phyloP scores from a whole-genome alignment of 2,888 invertebrate genomes.

The Malthinus seriepunctatus region DNA sequence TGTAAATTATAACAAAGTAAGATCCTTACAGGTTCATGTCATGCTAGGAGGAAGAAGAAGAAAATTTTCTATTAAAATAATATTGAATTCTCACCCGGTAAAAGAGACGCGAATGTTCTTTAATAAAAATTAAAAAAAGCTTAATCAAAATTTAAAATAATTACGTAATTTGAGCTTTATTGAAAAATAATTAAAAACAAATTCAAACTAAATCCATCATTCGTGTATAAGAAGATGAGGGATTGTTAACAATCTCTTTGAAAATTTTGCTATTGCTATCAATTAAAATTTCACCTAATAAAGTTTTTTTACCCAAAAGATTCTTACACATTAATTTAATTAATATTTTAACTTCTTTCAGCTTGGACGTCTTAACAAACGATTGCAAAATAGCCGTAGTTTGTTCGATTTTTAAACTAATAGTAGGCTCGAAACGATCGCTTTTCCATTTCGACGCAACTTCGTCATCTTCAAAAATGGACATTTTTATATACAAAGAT shows the following conservation, averaged over 20 bases:
- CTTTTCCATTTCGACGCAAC: conserved; percentile 67
- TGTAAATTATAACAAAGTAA: too few relatives aligned
- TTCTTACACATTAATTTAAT: conserved; percentile 69
- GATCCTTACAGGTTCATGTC: too few relatives aligned
- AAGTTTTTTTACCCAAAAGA: conserved; percentile 69
- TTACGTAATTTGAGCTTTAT: too few relatives aligned
- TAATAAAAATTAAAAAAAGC: too few relatives aligned
- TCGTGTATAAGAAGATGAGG: conserved; percentile 61
- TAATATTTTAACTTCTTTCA: conserved; percentile 67
- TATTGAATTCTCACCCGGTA: too few relatives aligned
- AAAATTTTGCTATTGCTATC: conserved; percentile 68
- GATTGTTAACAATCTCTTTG: conserved; percentile 63
- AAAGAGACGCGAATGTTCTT: too few relatives aligned
- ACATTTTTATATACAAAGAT: conserved; percentile 77
- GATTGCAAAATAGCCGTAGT: conserved; percentile 66
- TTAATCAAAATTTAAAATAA: too few relatives aligned
- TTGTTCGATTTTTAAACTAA: conserved; percentile 76
- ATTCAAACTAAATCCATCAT: conserved; percentile 62
- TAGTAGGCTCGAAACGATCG: conserved; percentile 71
- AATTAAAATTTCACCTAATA: conserved; percentile 68
- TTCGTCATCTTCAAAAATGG: conserved; percentile 67
- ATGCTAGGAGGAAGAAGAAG: too few relatives aligned
- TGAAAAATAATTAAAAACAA: too few relatives aligned
- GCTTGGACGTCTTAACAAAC: conserved; percentile 64
- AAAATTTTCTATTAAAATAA: too few relatives aligned